A percentile compares a stretch with the other conserved stretches of the same genome.
Conservation (phyloP, 2,113 vertebrate genomes). For the Paramormyrops kingsleyae region DNA sequence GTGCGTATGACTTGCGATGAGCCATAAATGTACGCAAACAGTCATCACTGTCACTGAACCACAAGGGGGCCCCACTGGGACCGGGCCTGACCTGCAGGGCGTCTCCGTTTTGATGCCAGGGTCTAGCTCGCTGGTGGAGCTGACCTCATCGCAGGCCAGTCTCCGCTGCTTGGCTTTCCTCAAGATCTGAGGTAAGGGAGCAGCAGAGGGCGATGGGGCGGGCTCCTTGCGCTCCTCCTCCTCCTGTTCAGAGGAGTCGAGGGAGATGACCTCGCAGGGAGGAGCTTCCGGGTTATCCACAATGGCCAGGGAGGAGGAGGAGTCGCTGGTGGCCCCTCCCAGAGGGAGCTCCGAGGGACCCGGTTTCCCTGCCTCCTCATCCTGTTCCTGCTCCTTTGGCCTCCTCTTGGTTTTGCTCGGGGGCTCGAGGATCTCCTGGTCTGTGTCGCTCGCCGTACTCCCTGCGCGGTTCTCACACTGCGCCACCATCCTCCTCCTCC, state of each 20-base stretch:
- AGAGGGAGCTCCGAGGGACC: not conserved
- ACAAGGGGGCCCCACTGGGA: not conserved
- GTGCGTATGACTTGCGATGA: not conserved
- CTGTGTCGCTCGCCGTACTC: slow-evolving; percentile 78
- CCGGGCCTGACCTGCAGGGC: not conserved
- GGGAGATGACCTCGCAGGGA: slow-evolving; percentile 55
- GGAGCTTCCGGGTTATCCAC: slow-evolving; percentile 57
- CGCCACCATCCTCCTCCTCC: slow-evolving; percentile 32
- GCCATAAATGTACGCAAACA: not conserved
- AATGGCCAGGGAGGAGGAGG: slow-evolving; percentile 57
- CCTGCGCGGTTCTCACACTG: slow-evolving; percentile 58
- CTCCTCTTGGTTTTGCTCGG: slow-evolving; percentile 60
- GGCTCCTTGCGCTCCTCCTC: slow-evolving; percentile 52
- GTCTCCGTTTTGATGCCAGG: slow-evolving; percentile 28
- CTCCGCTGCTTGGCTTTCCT: slow-evolving; percentile 47
- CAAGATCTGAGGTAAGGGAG: not conserved
- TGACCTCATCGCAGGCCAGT: slow-evolving; percentile 84
- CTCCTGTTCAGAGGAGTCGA: slow-evolving; percentile 65
- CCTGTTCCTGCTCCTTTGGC: not conserved
- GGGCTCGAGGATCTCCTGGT: slow-evolving; percentile 68
- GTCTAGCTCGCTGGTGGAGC: slow-evolving; percentile 88
- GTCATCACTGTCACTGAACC: not conserved
- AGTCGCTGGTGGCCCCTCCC: slow-evolving; percentile 38
- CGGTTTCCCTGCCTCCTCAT: not conserved
- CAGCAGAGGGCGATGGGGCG: not conserved